Conservation (phyloP, 2,797 vertebrate species). For the Clarias fuscus region DNA sequence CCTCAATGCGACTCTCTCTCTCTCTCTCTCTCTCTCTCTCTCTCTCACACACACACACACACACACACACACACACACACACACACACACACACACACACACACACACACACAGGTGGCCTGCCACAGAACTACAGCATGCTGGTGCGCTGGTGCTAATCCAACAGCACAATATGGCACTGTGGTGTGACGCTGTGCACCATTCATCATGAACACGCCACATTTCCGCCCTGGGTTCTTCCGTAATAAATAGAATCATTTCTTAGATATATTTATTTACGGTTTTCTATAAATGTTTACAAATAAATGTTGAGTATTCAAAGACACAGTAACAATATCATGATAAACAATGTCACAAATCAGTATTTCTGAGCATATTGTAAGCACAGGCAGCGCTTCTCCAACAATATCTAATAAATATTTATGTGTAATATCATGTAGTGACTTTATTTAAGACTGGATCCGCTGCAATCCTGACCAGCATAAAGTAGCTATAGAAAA, state of each 20-base stretch:
- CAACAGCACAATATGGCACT: slow-evolving; percentile 53
- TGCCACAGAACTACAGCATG: slow-evolving; percentile 53
- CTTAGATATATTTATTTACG: too few species aligned
- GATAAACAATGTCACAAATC: background rate
- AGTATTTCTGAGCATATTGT: background rate
- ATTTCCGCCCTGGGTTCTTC: slow-evolving; percentile 52
- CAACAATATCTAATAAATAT: background rate
- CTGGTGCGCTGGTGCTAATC: slow-evolving; percentile 59
- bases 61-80: background rate
- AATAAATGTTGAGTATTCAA: background rate
- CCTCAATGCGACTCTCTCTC: background rate
- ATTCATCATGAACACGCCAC: slow-evolving; percentile 45
- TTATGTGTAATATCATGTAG: background rate
- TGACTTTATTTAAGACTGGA: background rate
- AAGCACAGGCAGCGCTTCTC: background rate
- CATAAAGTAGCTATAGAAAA: background rate
- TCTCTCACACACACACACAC: background rate
- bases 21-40: slow-evolving; percentile 45
- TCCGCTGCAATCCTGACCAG: background rate
- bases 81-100: background rate
- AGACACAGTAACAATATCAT: background rate
- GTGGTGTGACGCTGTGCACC: slow-evolving; percentile 27
- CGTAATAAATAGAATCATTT: background rate
- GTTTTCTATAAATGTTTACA: too few species aligned
- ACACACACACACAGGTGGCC: slow-evolving; percentile 33